Percentiles rank a stretch among this genome's conserved stretches.
phyloP scores from a whole-genome alignment of 2,797 vertebrate genomes.

The Myotis daubentonii region DNA sequence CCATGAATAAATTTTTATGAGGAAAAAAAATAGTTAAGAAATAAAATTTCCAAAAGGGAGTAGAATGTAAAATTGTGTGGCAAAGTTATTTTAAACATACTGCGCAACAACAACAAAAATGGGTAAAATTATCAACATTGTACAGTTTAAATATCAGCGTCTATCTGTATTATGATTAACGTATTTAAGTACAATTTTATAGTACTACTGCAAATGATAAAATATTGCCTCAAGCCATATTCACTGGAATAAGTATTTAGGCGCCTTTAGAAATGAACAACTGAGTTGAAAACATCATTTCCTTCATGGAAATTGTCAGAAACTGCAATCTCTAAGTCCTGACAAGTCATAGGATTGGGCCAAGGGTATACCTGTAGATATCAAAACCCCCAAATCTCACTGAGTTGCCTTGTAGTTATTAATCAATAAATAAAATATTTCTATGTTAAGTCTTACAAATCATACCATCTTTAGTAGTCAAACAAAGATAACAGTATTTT shows the following conservation, averaged over 20 bases:
- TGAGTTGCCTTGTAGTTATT: not conserved
- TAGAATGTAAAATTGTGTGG: not conserved
- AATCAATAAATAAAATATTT: constrained; percentile 15
- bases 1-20: not conserved
- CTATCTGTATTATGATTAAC: not conserved
- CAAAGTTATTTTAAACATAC: constrained; percentile 35
- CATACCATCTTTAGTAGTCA: not conserved
- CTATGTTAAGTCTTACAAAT: not conserved
- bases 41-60: constrained; percentile 2
- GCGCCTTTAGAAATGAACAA: constrained; percentile 4
- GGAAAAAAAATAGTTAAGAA: constrained; percentile 43
- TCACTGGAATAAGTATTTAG: not conserved
- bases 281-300: constrained; percentile 3
- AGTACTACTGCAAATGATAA: not conserved
- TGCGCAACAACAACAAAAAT: not conserved
- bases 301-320: not conserved
- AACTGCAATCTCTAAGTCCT: constrained; percentile 44
- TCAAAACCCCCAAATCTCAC: constrained; percentile 21
- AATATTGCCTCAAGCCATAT: not conserved
- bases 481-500: constrained; percentile 24
- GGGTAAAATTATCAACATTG: not conserved
- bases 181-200: constrained; percentile 1
- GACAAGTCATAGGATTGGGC: constrained; percentile 60
- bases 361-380: constrained; percentile 11
- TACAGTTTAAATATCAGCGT: not conserved